Percentiles rank a stretch among this genome's conserved stretches.
These are phyloP conservation scores for Liposcelis brunnea DNA, from an alignment of 2,888 invertebrate genomes.

Conservation along the genomic window DNA sequence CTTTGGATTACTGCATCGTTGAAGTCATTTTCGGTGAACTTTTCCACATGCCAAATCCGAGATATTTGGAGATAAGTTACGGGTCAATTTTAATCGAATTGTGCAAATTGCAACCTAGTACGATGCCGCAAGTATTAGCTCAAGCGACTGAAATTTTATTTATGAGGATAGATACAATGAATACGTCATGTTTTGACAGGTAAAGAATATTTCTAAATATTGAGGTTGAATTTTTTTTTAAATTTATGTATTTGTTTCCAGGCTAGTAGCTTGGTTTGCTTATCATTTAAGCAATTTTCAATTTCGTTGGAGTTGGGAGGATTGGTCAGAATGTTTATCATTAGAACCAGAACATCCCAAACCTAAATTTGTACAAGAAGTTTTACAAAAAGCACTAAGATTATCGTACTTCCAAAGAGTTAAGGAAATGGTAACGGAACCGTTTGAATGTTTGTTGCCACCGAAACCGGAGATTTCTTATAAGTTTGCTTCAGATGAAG, in stretches of 20 bases:
- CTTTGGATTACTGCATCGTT: slow-evolving; percentile 93
- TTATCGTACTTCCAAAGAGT: slow-evolving; percentile 90
- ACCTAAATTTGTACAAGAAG: slow-evolving; percentile 86
- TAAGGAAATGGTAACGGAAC: slow-evolving; percentile 77
- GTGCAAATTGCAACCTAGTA: slow-evolving; percentile 89
- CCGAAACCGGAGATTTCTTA: slow-evolving; percentile 69
- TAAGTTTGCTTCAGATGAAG: slow-evolving; percentile 80
- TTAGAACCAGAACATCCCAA: slow-evolving; percentile 79
- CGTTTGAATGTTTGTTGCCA: slow-evolving; percentile 71
- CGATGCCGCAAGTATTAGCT: slow-evolving; percentile 93
- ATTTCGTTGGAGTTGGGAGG: slow-evolving; percentile 98
- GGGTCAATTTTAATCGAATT: slow-evolving; percentile 91
- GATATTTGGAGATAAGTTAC: slow-evolving; percentile 81
- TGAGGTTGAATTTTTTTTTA: too few relatives aligned
- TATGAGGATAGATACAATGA: slow-evolving; percentile 92
- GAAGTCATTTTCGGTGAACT: slow-evolving; percentile 92
- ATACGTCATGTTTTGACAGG: slow-evolving; percentile 88
- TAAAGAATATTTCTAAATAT: slow-evolving; percentile 23
- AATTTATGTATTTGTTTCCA: slow-evolving; percentile 23
- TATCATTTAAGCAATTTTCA: slow-evolving; percentile 99
- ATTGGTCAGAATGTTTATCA: slow-evolving; percentile 77
- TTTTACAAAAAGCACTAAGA: slow-evolving; percentile 73
- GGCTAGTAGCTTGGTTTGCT: slow-evolving; percentile 93
- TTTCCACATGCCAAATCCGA: slow-evolving; percentile 79
- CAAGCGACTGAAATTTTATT: slow-evolving; percentile 96